Evolutionary conservation across 2,113 vertebrate species (phyloP), one percentile per base, ranked within the genome.

Genomic region (Phalacrocorax aristotelis): DNA sequence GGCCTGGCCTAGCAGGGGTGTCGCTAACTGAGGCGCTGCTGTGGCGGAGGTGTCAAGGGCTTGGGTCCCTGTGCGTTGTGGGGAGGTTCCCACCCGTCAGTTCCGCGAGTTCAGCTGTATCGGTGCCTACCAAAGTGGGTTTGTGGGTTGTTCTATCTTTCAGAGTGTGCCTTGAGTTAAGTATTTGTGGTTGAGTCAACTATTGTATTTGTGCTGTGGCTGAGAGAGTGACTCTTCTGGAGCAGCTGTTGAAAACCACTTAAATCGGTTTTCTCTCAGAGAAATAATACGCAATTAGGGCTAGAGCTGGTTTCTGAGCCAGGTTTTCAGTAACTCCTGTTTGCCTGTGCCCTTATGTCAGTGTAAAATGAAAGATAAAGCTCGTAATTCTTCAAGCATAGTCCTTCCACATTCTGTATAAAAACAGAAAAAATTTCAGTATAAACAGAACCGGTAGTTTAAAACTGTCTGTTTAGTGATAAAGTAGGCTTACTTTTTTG

Each of bases 211-310:
- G 32, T 36, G 18, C 7, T 44, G 1, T 21, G 46, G 4, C 10
- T 1, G 18, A 29, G 62, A 13, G 26, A 15, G 7, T 5, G 62
- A 3, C 57, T 15, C 2, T 13, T 22, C 13, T 36, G 34, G 54
- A 22, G 38, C 13, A 12, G 0, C 14, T 11, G 29, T 7, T 15
- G 11, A 48, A n/a, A 83, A 66, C 7, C 5, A 0, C 15, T 42
- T 16, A 7, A 38, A 29, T 32, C 11, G 0, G 11, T 19, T 9
- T 48, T 40, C 46, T n/a, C 4, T 3, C 6, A 6, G 14, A 48
- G 25, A 20, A 85, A 21, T 4, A 55, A 8, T 1, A 1, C 0
- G 1, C n/a, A 6, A 4, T 76, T 52, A 49, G 13, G 54, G 0
- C 38, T 5, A 5, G 34, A 29, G 5, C 23, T 55, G 21, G 1